phyloP scores from a whole-genome alignment of 2,113 vertebrate genomes.

The Alligator mississippiensis region DNA sequence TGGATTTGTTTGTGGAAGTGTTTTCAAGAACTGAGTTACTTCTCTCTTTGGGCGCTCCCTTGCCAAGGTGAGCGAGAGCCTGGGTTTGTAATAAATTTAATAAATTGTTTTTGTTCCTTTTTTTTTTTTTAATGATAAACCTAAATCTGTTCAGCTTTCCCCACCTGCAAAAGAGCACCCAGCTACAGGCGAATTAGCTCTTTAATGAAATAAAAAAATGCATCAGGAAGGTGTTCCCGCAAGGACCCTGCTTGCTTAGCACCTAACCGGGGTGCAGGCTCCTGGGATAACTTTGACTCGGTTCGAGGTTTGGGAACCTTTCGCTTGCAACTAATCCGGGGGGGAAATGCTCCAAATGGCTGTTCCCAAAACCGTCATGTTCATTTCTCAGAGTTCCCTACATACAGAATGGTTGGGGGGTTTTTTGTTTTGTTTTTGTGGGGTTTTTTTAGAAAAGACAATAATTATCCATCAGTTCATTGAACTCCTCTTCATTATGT shows the following conservation, averaged over 20 bases:
- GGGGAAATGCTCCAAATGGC: slow-evolving; percentile 10
- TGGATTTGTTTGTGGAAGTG: background rate
- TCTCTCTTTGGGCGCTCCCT: background rate
- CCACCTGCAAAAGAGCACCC: background rate
- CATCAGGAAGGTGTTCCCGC: background rate
- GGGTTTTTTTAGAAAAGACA: slow-evolving; percentile 23
- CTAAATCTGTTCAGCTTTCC: background rate
- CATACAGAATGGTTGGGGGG: background rate
- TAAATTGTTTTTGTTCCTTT: background rate
- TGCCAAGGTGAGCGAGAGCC: background rate
- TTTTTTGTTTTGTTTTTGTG: background rate
- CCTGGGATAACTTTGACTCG: background rate
- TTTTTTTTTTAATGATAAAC: background rate
- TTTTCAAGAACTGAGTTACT: background rate
- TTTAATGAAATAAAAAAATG: background rate
- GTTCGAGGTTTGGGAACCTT: background rate
- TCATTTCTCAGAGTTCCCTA: background rate
- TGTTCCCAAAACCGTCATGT: background rate
- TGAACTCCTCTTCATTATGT: slow-evolving; percentile 49
- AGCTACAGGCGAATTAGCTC: background rate
- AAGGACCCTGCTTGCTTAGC: background rate
- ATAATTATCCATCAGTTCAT: slow-evolving; percentile 46
- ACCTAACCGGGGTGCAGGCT: background rate
- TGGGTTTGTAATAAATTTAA: background rate
- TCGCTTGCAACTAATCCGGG: slow-evolving; percentile 40